These are phyloP conservation scores for Tromatobia lineatoria DNA, from an alignment of 2,888 invertebrate species.

Conservation along the genomic window DNA sequence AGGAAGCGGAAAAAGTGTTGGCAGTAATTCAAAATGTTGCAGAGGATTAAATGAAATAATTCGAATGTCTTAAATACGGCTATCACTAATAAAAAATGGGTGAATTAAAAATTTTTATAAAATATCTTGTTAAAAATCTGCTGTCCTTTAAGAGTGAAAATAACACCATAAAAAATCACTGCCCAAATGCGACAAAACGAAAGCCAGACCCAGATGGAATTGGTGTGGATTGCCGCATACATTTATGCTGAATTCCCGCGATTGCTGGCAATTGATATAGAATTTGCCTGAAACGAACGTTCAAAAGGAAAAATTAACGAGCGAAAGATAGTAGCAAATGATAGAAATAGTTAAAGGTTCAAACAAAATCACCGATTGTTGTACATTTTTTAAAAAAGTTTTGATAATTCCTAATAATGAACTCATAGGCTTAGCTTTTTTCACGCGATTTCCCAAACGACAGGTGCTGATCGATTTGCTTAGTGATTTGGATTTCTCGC, in stretches of 20 bases:
- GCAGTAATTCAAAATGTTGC: no score
- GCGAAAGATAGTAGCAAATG: slow-evolving; percentile 1
- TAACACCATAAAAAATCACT: no score
- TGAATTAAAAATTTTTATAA: no score
- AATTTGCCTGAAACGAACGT: neutral
- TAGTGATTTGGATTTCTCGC: slow-evolving; percentile 15
- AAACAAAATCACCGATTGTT: slow-evolving; percentile 15
- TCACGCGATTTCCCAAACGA: slow-evolving; percentile 17
- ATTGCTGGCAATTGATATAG: neutral
- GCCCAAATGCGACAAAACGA: no score
- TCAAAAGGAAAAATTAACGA: neutral
- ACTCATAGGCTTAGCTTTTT: neutral
- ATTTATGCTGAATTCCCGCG: neutral
- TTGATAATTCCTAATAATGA: slow-evolving; percentile 1
- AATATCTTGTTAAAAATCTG: no score
- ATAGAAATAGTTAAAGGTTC: slow-evolving; percentile 1
- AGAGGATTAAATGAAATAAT: no score
- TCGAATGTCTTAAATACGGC: no score
- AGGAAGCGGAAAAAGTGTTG: no score
- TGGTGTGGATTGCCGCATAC: no score
- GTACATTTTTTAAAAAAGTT: slow-evolving; percentile 1
- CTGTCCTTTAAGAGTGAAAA: no score
- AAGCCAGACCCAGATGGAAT: no score
- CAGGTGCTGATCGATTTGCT: slow-evolving; percentile 7
- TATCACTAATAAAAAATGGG: no score